phyloP scores from a whole-genome alignment of 2,797 vertebrate genomes.

The Holocentrus rufus region DNA sequence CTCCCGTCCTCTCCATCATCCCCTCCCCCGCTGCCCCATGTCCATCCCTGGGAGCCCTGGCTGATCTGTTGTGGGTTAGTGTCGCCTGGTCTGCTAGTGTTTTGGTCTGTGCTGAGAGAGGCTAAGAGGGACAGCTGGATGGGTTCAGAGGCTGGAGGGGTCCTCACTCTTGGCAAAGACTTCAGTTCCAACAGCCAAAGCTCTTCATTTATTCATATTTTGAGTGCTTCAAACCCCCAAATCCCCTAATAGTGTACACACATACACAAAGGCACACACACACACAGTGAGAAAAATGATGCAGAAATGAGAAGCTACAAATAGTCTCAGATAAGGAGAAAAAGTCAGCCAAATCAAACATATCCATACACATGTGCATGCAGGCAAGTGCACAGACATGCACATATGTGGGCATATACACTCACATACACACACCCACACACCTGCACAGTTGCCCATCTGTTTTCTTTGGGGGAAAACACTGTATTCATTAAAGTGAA shows the following conservation, averaged over 20 bases:
- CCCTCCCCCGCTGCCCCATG: conserved; percentile 6
- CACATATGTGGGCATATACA: conserved; percentile 16
- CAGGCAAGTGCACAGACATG: conserved; percentile 36
- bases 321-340: conserved; percentile 30
- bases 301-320: conserved; percentile 50
- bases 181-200: conserved; percentile 64
- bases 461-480: conserved; percentile 77
- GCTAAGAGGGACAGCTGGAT: conserved; percentile 73
- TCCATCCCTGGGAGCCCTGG: conserved; percentile 44
- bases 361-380: conserved; percentile 45
- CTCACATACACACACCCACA: conserved; percentile 30
- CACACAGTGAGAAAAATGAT: conserved; percentile 37
- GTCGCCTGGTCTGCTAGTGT: conserved; percentile 59
- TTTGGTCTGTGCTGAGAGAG: conserved; percentile 58
- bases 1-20: conserved; percentile 42
- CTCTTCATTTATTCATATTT: conserved; percentile 78
- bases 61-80: conserved; percentile 50
- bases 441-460: conserved; percentile 74
- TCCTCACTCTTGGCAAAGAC: conserved; percentile 67
- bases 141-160: conserved; percentile 68
- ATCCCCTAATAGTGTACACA: conserved; percentile 56
- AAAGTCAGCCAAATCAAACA: conserved; percentile 50
- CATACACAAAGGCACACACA: conserved; percentile 44
- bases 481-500: conserved; percentile 74
- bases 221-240: conserved; percentile 71